Evolutionary conservation across 1,140 invertebrate species (phyloP).

Genomic region (Helicoverpa zea): DNA sequence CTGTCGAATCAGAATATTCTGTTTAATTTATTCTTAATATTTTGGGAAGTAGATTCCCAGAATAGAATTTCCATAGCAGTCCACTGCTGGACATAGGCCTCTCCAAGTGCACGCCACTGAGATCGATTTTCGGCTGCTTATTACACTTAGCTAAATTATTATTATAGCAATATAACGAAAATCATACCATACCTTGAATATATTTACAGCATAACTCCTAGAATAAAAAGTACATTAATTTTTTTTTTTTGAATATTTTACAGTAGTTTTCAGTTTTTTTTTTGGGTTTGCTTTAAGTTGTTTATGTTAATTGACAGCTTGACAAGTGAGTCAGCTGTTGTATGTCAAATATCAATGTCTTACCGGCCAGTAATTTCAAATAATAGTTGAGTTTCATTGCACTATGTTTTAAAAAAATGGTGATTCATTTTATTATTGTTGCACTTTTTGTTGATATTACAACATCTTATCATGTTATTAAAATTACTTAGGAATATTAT

Average conservation of each 20-base stretch:
- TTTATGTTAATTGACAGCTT: slow-evolving; percentile 6
- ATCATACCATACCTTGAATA: not conserved
- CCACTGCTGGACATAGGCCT: too few relatives aligned
- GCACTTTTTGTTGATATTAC: too few relatives aligned
- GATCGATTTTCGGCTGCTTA: too few relatives aligned
- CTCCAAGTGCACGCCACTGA: too few relatives aligned
- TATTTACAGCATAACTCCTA: not conserved
- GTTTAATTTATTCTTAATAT: too few relatives aligned
- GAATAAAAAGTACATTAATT: not conserved
- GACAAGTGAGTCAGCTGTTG: not conserved
- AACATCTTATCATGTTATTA: too few relatives aligned
- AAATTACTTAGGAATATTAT: too few relatives aligned
- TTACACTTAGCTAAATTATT: too few relatives aligned
- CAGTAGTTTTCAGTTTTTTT: not conserved
- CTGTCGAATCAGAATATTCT: too few relatives aligned
- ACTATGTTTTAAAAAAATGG: not conserved
- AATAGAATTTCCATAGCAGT: too few relatives aligned
- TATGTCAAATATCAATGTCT: not conserved
- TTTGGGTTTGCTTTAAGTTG: not conserved
- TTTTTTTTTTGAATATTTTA: not conserved
- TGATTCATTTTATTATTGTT: not conserved
- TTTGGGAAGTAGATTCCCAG: too few relatives aligned
- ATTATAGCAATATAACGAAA: not conserved
- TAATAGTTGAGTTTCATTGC: not conserved
- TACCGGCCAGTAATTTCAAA: not conserved